A percentile compares a stretch with the other conserved stretches of the same genome.
Conservation (phyloP, 2,888 invertebrate species). For the Tortricodes alternella region DNA sequence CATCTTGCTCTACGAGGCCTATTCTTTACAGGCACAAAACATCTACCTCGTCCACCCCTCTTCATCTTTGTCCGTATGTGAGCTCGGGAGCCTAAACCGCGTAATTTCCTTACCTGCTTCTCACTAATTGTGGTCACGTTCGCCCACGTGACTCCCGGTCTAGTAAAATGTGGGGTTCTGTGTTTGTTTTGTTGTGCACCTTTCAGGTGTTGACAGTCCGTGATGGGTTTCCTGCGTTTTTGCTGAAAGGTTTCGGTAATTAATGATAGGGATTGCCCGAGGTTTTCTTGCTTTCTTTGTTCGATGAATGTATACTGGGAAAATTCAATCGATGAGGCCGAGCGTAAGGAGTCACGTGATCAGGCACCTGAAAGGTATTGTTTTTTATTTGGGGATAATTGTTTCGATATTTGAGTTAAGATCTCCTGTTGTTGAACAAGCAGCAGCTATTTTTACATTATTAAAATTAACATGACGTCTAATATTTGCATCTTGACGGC, state of each 20-base stretch:
- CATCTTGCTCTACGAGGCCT: not conserved
- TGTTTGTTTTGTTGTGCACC: conserved; percentile 42
- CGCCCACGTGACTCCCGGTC: conserved; percentile 52
- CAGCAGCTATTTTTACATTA: too few species aligned
- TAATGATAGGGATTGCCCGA: conserved; percentile 16
- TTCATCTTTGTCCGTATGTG: conserved; percentile 16
- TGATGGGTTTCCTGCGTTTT: conserved; percentile 24
- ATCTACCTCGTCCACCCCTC: not conserved
- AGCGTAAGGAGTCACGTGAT: not conserved
- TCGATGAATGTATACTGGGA: not conserved
- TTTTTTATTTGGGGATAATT: too few species aligned
- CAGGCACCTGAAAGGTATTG: too few species aligned
- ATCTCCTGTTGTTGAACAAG: too few species aligned
- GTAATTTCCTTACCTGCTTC: conserved; percentile 66
- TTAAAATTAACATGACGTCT: too few species aligned
- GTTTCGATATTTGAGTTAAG: too few species aligned
- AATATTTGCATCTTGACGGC: too few species aligned
- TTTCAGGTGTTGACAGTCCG: conserved; percentile 34
- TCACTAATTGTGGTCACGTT: conserved; percentile 73
- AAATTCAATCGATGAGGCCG: too few species aligned
- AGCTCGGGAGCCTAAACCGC: conserved; percentile 33
- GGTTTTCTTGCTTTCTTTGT: conserved; percentile 2
- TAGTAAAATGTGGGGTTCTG: conserved; percentile 40
- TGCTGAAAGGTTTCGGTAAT: conserved; percentile 26
- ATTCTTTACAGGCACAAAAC: not conserved